Base-by-base conservation (phyloP, 2,113 vertebrate genomes). In the Myotis yumanensis region DNA sequence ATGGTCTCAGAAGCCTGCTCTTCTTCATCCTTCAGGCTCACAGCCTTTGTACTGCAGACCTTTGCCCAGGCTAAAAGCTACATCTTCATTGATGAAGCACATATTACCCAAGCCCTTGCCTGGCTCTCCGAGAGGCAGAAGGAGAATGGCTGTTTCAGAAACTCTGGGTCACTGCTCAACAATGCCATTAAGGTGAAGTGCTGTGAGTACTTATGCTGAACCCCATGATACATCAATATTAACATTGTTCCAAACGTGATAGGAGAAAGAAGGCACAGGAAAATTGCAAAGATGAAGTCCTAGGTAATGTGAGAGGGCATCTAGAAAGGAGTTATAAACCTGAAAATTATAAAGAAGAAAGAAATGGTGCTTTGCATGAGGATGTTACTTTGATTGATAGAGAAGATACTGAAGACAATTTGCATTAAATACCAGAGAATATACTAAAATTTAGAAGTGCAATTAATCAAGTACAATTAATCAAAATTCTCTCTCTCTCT, bases 1-100 rank as follows among this genome's bases (percentile, higher is more conserved):
- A 62, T 15, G 37, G 17, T 28, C 43, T 72, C 15, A 40, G 8
- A 28, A 69, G 32, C 9, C 52, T 7, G 3, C 57, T 69, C 8
- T 72, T 46, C 46, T 32, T 79, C 62, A 32, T 15, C 79, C n/a
- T 40, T 4, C 20, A 98, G 98, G 98, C 97, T 98, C 80, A 98
- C 98, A 0, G 98, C 98, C 17, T 97, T 98, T 93, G 98, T 98
- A 5, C 94, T 98, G 79, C 98, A 98, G 97, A 97, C 97, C 25
- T 98, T 98, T 77, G 97, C 97, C 90, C 98, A 98, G 95, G 97
- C 98, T 93, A 95, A 0, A 86, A 0, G 82, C 28, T 96, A 98
- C 71, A 98, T 98, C 93, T 97, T 97, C 91, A 97, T 98, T 22
- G 97, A 98, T 46, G 96, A 98, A 89, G 43, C 66, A 64, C 96